These are phyloP conservation scores for Nemopilema nomurai DNA, from an alignment of 30 jellyfish, hydroid and myxozoan species.

Conservation along the genomic window DNA sequence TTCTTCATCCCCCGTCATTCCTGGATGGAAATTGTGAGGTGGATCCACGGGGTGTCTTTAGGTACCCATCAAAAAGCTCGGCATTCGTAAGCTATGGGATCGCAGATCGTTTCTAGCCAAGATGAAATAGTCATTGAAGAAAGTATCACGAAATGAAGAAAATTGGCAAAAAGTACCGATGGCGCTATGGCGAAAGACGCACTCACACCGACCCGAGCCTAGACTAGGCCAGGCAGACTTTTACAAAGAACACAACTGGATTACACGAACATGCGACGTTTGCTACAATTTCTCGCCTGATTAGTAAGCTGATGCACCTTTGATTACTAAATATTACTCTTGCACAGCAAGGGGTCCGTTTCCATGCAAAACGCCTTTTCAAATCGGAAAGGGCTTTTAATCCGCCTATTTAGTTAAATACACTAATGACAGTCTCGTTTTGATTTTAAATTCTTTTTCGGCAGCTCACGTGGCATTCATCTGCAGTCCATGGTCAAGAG, in stretches of 20 bases:
- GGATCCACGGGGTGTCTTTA: no score
- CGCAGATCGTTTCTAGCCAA: not conserved
- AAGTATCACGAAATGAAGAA: not conserved
- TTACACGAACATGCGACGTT: not conserved
- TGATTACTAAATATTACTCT: conserved; percentile 16
- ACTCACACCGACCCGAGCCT: not conserved
- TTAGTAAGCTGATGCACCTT: not conserved
- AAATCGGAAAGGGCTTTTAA: conserved; percentile 3
- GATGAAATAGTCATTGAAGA: not conserved
- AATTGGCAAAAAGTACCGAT: not conserved
- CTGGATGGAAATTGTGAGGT: no score
- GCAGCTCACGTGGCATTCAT: not conserved
- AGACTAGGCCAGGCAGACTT: not conserved
- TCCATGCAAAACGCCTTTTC: conserved; percentile 14
- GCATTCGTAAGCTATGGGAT: not conserved
- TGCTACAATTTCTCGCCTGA: conserved; percentile 27
- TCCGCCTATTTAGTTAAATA: not conserved
- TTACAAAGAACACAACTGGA: not conserved
- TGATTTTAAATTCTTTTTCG: not conserved
- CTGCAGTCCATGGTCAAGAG: no score
- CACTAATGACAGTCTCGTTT: not conserved
- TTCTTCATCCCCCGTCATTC: no score
- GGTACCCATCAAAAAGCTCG: no score
- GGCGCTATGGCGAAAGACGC: not conserved
- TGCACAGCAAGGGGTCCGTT: conserved; percentile 37